Evolutionary conservation across 2,113 vertebrate species (phyloP).

Genomic region (Oryzias curvinotus): DNA sequence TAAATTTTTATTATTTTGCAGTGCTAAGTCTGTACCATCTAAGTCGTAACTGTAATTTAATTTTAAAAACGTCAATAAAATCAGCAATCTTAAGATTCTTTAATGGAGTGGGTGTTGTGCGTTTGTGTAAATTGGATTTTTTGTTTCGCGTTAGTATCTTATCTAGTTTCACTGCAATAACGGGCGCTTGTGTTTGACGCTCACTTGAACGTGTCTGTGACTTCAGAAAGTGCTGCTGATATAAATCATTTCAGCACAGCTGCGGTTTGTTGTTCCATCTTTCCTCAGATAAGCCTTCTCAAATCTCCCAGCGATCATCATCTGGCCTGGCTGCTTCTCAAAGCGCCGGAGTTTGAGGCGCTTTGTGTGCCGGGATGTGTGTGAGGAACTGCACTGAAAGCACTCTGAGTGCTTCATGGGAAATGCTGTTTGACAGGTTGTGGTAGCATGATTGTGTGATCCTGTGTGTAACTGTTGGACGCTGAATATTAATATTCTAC

Average conservation of each 20-base stretch:
- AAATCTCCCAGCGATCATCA: slow-evolving; percentile 78
- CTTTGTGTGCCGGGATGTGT: slow-evolving; percentile 49
- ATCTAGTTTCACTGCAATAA: slow-evolving; percentile 46
- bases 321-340: slow-evolving; percentile 62
- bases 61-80: too few species aligned
- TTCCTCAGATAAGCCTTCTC: slow-evolving; percentile 80
- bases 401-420: slow-evolving; percentile 29
- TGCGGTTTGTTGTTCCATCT: slow-evolving; percentile 68
- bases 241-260: slow-evolving; percentile 83
- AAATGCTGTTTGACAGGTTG: slow-evolving; percentile 45
- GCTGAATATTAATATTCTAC: slow-evolving; percentile 31
- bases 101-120: neutral
- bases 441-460: slow-evolving; percentile 58
- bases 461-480: slow-evolving; percentile 35
- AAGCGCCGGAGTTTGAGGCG: slow-evolving; percentile 50
- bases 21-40: too few species aligned
- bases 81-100: neutral
- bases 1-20: too few species aligned
- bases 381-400: slow-evolving; percentile 48
- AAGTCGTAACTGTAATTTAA: too few species aligned
- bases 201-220: slow-evolving; percentile 34
- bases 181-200: slow-evolving; percentile 45
- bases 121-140: slow-evolving; percentile 56
- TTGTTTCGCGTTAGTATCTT: slow-evolving; percentile 44
- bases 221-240: slow-evolving; percentile 44